Evolutionary conservation across 2,888 invertebrate genomes (phyloP).

Genomic region (Periphyllus acericola): DNA sequence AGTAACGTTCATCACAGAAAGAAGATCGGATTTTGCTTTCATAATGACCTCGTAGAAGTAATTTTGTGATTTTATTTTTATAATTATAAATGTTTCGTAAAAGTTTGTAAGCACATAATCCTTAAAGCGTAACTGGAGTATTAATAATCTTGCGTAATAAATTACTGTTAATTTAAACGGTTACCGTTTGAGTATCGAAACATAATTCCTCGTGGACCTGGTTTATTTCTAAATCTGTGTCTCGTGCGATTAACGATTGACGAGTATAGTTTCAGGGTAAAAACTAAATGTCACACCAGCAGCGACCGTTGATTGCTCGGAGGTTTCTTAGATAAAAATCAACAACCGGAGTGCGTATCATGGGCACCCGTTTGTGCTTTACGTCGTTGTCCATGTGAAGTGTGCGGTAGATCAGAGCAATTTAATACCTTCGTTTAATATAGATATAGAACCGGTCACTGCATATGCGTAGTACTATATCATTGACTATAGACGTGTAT

Average conservation of each 20-base stretch:
- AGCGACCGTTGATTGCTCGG: too few relatives aligned
- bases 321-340: too few relatives aligned
- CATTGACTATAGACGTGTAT: too few relatives aligned
- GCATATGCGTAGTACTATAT: too few relatives aligned
- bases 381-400: too few relatives aligned
- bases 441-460: too few relatives aligned
- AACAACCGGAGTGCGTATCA: too few relatives aligned
- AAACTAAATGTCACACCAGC: neutral
- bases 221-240: neutral
- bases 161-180: neutral
- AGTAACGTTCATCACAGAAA: neutral
- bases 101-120: neutral
- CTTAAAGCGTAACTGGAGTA: neutral
- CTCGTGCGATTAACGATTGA: neutral
- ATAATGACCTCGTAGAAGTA: neutral
- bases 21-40: neutral
- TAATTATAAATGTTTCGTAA: neutral
- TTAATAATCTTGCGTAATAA: neutral
- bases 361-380: too few relatives aligned
- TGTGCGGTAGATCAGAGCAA: too few relatives aligned
- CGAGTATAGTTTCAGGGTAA: neutral
- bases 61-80: neutral
- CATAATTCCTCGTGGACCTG: neutral
- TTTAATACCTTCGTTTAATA: too few relatives aligned
- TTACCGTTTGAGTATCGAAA: neutral